phyloP scores from a whole-genome alignment of 1,140 invertebrate genomes.

The Brachionus rotundiformis region DNA sequence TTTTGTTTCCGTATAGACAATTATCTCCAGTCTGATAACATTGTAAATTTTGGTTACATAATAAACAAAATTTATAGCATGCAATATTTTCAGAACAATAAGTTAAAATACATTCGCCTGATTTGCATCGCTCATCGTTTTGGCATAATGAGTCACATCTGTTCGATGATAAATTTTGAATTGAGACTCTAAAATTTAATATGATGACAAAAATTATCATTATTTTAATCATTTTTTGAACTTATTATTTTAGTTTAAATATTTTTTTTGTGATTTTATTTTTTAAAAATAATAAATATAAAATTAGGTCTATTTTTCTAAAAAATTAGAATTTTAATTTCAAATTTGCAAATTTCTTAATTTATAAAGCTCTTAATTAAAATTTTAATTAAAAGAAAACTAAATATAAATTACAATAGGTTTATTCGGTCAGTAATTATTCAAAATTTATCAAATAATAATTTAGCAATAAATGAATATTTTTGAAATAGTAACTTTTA shows the following conservation, averaged over 20 bases:
- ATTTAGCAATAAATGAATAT: too few species aligned
- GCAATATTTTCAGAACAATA: slow-evolving; percentile 35
- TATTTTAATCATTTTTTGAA: not conserved
- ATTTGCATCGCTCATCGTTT: slow-evolving; percentile 46
- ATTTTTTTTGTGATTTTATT: not conserved
- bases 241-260: not conserved
- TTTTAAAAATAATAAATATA: not conserved
- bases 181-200: not conserved
- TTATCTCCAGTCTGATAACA: slow-evolving; percentile 38
- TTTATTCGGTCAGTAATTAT: too few species aligned
- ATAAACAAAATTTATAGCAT: slow-evolving; percentile 36
- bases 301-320: not conserved
- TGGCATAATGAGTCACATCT: slow-evolving; percentile 49
- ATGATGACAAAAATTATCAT: not conserved
- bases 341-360: not conserved
- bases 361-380: too few species aligned
- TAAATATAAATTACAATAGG: too few species aligned
- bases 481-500: too few species aligned
- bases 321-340: not conserved
- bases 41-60: slow-evolving; percentile 2
- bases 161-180: not conserved
- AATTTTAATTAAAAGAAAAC: too few species aligned
- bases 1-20: slow-evolving; percentile 43
- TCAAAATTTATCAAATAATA: too few species aligned
- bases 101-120: slow-evolving; percentile 38